Base-by-base conservation (phyloP, 2,113 vertebrate species). In the Stegostoma tigrinum region DNA sequence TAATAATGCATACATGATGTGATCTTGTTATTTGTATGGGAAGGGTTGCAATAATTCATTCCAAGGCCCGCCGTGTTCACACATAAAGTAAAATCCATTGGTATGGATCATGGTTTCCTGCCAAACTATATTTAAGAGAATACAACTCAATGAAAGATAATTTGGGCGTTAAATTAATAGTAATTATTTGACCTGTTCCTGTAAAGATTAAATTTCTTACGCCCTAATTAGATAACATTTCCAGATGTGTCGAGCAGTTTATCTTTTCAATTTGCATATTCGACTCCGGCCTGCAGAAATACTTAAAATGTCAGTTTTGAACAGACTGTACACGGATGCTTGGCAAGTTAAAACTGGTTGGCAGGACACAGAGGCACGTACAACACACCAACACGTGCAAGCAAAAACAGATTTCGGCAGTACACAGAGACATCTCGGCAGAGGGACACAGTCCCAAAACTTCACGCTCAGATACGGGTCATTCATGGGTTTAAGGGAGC, bases 121-220 rank as follows among this genome's bases (percentile, higher is more conserved):
- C 98, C 98, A 99, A 98, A 98, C 98, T 98, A 98, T 98, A 97
- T 99, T 99, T 98, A 99, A 99, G 98, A 98, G 98, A 99, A 99
- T 99, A 99, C 98, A 99, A 99, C 98, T 98, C 98, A 99, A 99
- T 98, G 98, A 98, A 98, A 97, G 98, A 98, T 98, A 99, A 99
- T 99, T 98, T 99, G 98, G 99, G 98, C 98, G 98, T 99, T 99
- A 99, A 99, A 99, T 99, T 99, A 99, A 99, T 99, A 98, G 99
- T 99, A 99, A 99, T 99, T 99, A 99, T 99, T 98, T 99, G 99
- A 99, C 98, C 98, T 98, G 97, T 98, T 98, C 98, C 98, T 99
- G 98, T 98, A 99, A 99, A 99, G 98, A 99, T 99, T 99, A 98
- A 98, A 99, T 99, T 99, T 99, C 98, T 98, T 98, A 98, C 97